These are phyloP conservation scores for Trachelus stipa DNA, from an alignment of 2,888 invertebrate genomes.

Conservation along the genomic window DNA sequence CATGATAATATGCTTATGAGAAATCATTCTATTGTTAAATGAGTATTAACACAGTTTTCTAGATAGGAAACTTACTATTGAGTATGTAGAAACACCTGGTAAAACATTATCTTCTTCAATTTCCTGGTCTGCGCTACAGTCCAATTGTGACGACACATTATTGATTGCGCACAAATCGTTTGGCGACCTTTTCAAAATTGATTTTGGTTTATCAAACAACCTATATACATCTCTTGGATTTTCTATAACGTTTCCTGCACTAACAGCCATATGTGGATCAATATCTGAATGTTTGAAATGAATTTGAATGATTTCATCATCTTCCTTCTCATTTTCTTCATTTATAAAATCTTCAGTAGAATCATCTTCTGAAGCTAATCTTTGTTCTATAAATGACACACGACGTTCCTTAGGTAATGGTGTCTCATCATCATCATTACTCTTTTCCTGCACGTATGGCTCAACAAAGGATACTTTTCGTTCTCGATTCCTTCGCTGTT, in stretches of 20 bases:
- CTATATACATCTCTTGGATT: conserved; percentile 56
- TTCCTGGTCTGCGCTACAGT: conserved; percentile 35
- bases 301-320: conserved; percentile 48
- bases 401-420: neutral
- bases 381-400: neutral
- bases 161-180: conserved; percentile 31
- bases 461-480: conserved; percentile 43
- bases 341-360: neutral
- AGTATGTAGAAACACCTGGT: conserved; percentile 38
- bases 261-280: conserved; percentile 23
- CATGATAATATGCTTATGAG: conserved; percentile 20
- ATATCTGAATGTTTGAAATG: conserved; percentile 50
- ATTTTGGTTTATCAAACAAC: conserved; percentile 50
- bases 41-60: neutral
- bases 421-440: neutral
- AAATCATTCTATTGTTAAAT: neutral
- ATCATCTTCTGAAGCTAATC: neutral
- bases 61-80: conserved; percentile 32
- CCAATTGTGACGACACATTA: conserved; percentile 18
- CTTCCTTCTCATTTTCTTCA: conserved; percentile 26
- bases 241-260: conserved; percentile 31
- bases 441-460: neutral
- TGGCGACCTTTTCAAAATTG: conserved; percentile 55
- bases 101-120: conserved; percentile 25
- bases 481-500: conserved; percentile 4